These are phyloP conservation scores for Lutjanus campechanus DNA, from an alignment of 2,797 vertebrate species.

Conservation along the genomic window DNA sequence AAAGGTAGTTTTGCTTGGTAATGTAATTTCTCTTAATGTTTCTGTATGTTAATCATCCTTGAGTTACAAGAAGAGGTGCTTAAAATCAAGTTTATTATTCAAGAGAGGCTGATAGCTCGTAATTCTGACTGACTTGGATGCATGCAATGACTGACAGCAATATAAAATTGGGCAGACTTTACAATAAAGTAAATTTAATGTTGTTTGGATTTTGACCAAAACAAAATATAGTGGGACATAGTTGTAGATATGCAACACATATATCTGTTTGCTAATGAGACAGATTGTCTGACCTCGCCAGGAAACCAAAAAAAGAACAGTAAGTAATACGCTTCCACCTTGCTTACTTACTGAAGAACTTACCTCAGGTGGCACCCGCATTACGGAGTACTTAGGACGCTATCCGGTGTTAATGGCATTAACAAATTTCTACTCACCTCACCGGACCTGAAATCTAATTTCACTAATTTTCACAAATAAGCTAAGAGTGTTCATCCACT, in stretches of 20 bases:
- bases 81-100: background rate
- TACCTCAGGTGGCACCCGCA: background rate
- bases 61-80: too few relatives aligned
- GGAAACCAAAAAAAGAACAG: too few relatives aligned
- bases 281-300: background rate
- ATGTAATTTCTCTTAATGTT: background rate
- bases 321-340: background rate
- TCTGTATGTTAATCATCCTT: background rate
- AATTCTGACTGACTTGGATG: background rate
- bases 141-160: background rate
- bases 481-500: too few relatives aligned
- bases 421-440: conserved; percentile 10
- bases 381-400: conserved; percentile 5
- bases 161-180: background rate
- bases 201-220: background rate
- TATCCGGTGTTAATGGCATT: conserved; percentile 35
- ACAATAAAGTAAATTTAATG: too few relatives aligned
- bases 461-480: conserved; percentile 12
- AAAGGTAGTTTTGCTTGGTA: background rate
- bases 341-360: background rate
- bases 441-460: conserved; percentile 15
- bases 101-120: background rate
- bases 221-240: background rate
- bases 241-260: too few relatives aligned
- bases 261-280: background rate